These are phyloP conservation scores for Geotrypetes seraphini DNA, from an alignment of 2,797 vertebrate genomes.

Conservation along the genomic window DNA sequence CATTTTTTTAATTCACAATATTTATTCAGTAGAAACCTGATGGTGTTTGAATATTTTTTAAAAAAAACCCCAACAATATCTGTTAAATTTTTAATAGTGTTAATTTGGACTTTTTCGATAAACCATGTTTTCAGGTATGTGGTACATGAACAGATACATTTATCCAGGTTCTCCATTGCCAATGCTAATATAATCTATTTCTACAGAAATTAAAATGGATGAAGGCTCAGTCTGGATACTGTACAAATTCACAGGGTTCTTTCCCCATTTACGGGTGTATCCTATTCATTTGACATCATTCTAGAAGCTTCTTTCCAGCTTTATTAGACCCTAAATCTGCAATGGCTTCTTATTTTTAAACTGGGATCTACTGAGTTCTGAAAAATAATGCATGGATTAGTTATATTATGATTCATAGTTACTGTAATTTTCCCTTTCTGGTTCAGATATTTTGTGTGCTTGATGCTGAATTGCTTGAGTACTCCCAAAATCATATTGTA, in stretches of 20 bases:
- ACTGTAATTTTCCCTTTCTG: slow-evolving; percentile 1
- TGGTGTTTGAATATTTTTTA: slow-evolving; percentile 56
- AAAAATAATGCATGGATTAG: slow-evolving; percentile 9
- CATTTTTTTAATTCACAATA: slow-evolving; percentile 40
- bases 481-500: slow-evolving; percentile 8
- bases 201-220: background rate
- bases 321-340: slow-evolving; percentile 3
- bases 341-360: slow-evolving; percentile 23
- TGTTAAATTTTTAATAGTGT: slow-evolving; percentile 26
- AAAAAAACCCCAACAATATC: slow-evolving; percentile 66
- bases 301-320: slow-evolving; percentile 4
- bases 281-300: slow-evolving; percentile 15
- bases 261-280: slow-evolving; percentile 1
- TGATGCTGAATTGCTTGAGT: slow-evolving; percentile 8
- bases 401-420: slow-evolving; percentile 15
- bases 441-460: slow-evolving; percentile 21
- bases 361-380: slow-evolving; percentile 29
- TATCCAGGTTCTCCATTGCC: slow-evolving; percentile 2
- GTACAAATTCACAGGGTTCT: slow-evolving; percentile 5
- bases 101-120: slow-evolving; percentile 11
- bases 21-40: slow-evolving; percentile 64
- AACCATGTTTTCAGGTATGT: slow-evolving; percentile 7
- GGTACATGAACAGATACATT: slow-evolving; percentile 1
- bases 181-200: background rate
- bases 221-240: slow-evolving; percentile 6